Conservation (phyloP, 1,140 invertebrate species). For the Melitaea cinxia region DNA sequence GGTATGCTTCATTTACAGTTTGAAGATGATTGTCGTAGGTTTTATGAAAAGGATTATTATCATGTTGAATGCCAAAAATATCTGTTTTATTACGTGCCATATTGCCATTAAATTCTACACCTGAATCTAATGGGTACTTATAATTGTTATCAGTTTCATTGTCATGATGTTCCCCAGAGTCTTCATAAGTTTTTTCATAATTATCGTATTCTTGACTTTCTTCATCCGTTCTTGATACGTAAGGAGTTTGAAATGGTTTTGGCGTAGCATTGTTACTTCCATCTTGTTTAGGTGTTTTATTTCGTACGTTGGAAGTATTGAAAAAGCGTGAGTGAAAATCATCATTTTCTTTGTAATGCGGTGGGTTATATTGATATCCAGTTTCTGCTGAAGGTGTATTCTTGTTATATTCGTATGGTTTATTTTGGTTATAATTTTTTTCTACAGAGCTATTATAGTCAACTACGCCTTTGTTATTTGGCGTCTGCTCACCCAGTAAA, state of each 20-base stretch:
- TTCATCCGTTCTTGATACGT: slow-evolving; percentile 5
- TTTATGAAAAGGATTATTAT: not conserved
- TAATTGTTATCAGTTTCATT: not conserved
- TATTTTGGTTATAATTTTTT: not conserved
- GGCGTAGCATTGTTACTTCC: not conserved
- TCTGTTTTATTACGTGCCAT: not conserved
- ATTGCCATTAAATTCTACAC: not conserved
- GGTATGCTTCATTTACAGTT: not conserved
- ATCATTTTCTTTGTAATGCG: slow-evolving; percentile 13
- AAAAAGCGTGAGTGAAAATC: slow-evolving; percentile 21
- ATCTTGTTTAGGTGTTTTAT: not conserved
- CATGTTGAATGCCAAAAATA: not conserved
- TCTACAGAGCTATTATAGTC: not conserved
- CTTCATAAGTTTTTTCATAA: not conserved
- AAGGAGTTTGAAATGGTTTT: slow-evolving; percentile 25
- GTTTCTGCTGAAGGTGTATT: not conserved
- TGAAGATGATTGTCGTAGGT: not conserved
- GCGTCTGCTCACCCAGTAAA: not conserved
- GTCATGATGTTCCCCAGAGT: not conserved
- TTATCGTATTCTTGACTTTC: not conserved
- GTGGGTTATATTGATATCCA: slow-evolving; percentile 33
- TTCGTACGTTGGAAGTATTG: not conserved
- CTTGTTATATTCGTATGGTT: not conserved
- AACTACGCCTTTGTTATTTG: not conserved
- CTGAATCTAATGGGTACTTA: not conserved